Conservation (phyloP, 2,888 invertebrate genomes). For the Latheticus oryzae region DNA sequence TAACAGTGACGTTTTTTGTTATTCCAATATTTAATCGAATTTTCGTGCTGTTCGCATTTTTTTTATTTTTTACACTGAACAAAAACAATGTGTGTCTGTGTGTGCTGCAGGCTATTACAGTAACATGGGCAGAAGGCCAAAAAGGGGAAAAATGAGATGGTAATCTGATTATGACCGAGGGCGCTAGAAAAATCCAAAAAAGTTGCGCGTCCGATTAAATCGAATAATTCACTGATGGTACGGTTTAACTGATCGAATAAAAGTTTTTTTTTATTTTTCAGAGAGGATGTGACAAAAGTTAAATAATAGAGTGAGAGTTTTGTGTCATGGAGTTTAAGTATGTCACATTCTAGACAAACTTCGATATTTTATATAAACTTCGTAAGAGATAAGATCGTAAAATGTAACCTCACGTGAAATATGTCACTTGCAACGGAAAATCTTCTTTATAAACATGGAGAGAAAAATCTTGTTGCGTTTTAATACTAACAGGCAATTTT, state of each 20-base stretch:
- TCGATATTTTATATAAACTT: conserved; percentile 42
- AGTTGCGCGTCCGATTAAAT: conserved; percentile 20
- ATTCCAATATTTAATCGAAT: conserved; percentile 27
- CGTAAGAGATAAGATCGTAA: conserved; percentile 37
- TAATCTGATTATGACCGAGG: conserved; percentile 30
- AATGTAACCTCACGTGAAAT: conserved; percentile 42
- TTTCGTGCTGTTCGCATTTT: conserved; percentile 14
- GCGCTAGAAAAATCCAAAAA: conserved; percentile 21
- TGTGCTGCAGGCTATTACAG: conserved; percentile 14
- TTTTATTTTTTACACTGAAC: conserved; percentile 2
- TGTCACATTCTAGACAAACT: conserved; percentile 25
- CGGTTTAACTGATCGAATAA: background rate
- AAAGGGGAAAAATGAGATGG: conserved; percentile 24
- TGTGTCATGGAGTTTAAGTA: conserved; percentile 23
- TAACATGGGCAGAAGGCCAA: conserved; percentile 15
- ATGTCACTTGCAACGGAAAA: conserved; percentile 40
- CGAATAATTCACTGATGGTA: conserved; percentile 8
- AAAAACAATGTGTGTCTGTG: conserved; percentile 21
- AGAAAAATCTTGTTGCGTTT: conserved; percentile 19
- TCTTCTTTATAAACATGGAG: conserved; percentile 40
- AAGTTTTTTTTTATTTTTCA: background rate
- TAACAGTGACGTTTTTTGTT: conserved; percentile 24
- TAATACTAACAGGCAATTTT: too few species aligned
- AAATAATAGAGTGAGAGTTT: conserved; percentile 17
- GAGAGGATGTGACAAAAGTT: conserved; percentile 1